Evolutionary conservation across 2,113 vertebrate species (phyloP).

Genomic region (Athene noctua): DNA sequence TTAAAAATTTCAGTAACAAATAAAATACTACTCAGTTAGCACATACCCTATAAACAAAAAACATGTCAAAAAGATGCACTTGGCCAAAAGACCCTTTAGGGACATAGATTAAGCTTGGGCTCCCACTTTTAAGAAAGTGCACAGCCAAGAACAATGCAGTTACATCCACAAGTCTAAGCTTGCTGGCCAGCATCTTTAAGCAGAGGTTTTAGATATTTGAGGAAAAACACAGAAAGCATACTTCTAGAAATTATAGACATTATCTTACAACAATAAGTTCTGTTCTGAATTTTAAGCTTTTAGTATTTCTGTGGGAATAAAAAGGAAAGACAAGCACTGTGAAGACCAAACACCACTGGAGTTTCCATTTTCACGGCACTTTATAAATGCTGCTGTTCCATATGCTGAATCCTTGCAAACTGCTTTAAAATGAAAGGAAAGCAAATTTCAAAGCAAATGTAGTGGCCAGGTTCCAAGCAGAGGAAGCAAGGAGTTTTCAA

Average conservation of each 20-base stretch:
- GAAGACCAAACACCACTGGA: conserved; percentile 45
- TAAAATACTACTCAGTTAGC: background rate
- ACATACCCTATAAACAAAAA: background rate
- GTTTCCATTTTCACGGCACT: conserved; percentile 54
- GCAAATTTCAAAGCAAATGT: background rate
- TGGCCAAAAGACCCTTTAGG: background rate
- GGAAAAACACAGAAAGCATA: conserved; percentile 5
- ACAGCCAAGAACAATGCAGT: background rate
- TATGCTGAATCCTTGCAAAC: background rate
- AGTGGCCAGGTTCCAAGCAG: background rate
- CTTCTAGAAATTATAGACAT: conserved; percentile 24
- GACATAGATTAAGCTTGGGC: background rate
- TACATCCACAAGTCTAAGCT: background rate
- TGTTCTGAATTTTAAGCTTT: conserved; percentile 49
- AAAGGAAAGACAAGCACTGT: conserved; percentile 24
- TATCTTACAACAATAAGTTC: background rate
- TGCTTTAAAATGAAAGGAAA: conserved; percentile 49
- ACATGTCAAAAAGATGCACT: background rate
- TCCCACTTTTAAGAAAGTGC: background rate
- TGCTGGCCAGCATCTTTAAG: background rate
- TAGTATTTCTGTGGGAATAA: conserved; percentile 38
- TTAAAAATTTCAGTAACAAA: background rate
- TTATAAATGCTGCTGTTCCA: conserved; percentile 47
- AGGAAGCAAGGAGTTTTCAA: conserved; percentile 12
- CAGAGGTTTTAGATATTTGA: background rate